These are phyloP conservation scores for Drosophila ambigua DNA, from an alignment of 1,140 invertebrate genomes.

Conservation along the genomic window DNA sequence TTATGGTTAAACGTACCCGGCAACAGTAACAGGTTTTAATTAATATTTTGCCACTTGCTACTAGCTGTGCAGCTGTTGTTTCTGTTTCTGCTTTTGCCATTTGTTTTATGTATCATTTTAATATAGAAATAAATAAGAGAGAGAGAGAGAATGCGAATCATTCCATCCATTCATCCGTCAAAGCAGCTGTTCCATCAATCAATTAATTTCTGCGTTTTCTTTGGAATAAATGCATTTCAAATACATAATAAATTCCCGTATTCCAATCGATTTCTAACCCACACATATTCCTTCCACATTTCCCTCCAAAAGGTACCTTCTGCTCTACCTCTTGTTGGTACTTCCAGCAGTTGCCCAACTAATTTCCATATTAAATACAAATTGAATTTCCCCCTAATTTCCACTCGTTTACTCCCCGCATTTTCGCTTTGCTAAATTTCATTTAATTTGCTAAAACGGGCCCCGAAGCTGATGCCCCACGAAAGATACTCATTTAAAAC, in stretches of 20 bases:
- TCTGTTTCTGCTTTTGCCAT: slow-evolving; percentile 5
- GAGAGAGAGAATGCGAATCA: slow-evolving; percentile 18
- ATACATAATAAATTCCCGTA: not conserved
- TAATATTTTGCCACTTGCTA: slow-evolving; percentile 22
- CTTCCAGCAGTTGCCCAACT: too few species aligned
- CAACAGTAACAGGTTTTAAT: slow-evolving; percentile 31
- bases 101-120: slow-evolving; percentile 23
- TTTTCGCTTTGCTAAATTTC: too few species aligned
- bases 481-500: slow-evolving; percentile 21
- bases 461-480: not conserved
- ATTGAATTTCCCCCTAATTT: slow-evolving; percentile 19
- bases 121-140: slow-evolving; percentile 5
- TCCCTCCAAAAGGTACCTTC: too few species aligned
- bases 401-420: too few species aligned
- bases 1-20: slow-evolving; percentile 6
- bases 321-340: too few species aligned
- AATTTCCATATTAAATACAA: slow-evolving; percentile 1
- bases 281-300: too few species aligned
- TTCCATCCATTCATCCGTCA: slow-evolving; percentile 21
- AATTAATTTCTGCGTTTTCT: slow-evolving; percentile 25
- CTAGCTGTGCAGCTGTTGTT: not conserved
- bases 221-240: not conserved
- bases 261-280: too few species aligned
- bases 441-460: slow-evolving; percentile 23
- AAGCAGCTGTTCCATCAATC: slow-evolving; percentile 24